These are phyloP conservation scores for Myotis vivesi DNA, from an alignment of 2,797 vertebrate species.

Conservation along the genomic window DNA sequence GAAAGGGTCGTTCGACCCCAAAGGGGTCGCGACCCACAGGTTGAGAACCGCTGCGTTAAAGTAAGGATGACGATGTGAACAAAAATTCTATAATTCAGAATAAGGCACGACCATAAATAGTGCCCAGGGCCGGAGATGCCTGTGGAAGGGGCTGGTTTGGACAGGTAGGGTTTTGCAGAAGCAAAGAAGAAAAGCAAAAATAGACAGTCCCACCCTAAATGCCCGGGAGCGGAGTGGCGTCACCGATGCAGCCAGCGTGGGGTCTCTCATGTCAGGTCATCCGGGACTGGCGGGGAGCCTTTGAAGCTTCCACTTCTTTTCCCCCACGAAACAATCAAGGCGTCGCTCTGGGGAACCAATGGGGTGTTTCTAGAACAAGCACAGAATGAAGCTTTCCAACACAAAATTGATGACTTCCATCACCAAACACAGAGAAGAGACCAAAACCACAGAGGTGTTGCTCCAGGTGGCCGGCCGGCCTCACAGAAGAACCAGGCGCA, in stretches of 20 bases:
- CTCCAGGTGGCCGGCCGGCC: neutral
- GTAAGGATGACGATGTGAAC: neutral
- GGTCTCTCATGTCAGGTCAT: neutral
- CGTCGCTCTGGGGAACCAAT: neutral
- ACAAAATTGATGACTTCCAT: neutral
- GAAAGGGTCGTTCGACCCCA: no score
- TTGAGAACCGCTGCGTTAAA: neutral
- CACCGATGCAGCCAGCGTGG: neutral
- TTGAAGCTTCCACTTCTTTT: neutral
- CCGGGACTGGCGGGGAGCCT: neutral
- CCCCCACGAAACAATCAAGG: neutral
- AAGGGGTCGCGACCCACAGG: no score
- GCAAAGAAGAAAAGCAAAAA: slow-evolving; percentile 26
- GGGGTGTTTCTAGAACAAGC: neutral
- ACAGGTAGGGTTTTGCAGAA: neutral
- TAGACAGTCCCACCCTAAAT: neutral
- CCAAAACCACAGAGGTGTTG: neutral
- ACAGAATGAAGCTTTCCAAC: slow-evolving; percentile 9
- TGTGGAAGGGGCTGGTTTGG: neutral
- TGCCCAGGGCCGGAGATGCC: neutral
- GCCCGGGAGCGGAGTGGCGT: neutral
- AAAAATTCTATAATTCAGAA: neutral
- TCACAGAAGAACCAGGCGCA: neutral
- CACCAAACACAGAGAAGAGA: neutral
- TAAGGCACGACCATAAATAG: neutral